Evolutionary conservation across 2,113 vertebrate species (phyloP).

Genomic region (Toxotes jaculatrix): DNA sequence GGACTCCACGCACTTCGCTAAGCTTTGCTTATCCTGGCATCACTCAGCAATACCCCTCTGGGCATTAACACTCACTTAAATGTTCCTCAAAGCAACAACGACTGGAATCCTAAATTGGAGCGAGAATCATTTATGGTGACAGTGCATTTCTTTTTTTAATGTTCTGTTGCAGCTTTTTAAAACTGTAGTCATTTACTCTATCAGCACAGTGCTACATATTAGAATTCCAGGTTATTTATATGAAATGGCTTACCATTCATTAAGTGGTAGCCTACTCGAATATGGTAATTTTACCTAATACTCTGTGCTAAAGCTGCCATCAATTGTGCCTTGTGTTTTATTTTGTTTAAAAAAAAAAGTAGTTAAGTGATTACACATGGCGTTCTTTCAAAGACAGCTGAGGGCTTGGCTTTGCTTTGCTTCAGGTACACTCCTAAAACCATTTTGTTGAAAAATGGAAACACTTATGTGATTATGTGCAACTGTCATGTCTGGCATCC

Average conservation of each 20-base stretch:
- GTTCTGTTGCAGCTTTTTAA: not conserved
- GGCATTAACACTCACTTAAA: constrained; percentile 67
- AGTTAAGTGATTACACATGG: not conserved
- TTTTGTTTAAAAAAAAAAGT: not conserved
- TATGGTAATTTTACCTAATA: not conserved
- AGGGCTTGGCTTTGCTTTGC: not conserved
- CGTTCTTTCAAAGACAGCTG: not conserved
- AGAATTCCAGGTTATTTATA: constrained; percentile 3
- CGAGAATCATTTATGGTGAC: constrained; percentile 26
- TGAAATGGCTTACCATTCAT: constrained; percentile 20
- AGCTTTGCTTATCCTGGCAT: constrained; percentile 67
- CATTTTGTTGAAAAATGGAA: not conserved
- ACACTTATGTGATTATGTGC: not conserved
- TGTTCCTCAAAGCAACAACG: constrained; percentile 40
- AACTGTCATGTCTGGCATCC: not conserved
- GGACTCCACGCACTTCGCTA: constrained; percentile 44
- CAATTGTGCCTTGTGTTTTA: not conserved
- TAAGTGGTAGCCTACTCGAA: not conserved
- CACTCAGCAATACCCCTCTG: constrained; percentile 28
- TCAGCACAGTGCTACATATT: constrained; percentile 2
- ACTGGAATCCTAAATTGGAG: constrained; percentile 51
- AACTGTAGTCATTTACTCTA: not conserved
- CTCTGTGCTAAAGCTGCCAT: not conserved
- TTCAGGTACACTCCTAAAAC: not conserved
- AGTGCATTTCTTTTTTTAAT: constrained; percentile 21